These are phyloP conservation scores for Margaritifera margaritifera DNA, from an alignment of 2,888 invertebrate species.

Conservation along the genomic window DNA sequence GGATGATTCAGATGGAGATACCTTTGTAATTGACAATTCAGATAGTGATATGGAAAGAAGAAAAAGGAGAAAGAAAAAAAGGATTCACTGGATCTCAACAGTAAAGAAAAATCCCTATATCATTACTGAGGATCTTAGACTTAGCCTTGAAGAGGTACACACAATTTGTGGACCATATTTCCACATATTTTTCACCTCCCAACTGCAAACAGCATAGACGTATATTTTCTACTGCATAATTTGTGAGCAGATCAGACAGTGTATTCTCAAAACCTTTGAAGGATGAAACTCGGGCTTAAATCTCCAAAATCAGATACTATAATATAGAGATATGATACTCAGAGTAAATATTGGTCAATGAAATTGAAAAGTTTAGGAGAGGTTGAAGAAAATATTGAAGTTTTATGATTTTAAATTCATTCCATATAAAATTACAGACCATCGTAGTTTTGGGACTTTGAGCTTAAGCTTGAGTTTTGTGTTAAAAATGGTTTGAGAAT, in stretches of 20 bases:
- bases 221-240: not conserved
- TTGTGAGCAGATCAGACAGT: too few relatives aligned
- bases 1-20: constrained; percentile 40
- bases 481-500: too few relatives aligned
- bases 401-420: too few relatives aligned
- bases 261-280: too few relatives aligned
- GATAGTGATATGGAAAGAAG: constrained; percentile 38
- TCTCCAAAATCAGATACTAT: not conserved
- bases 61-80: constrained; percentile 13
- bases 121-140: constrained; percentile 48
- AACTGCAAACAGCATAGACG: not conserved
- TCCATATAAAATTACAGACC: too few relatives aligned
- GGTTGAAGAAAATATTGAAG: too few relatives aligned
- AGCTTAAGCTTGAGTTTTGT: too few relatives aligned
- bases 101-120: constrained; percentile 55
- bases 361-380: too few relatives aligned
- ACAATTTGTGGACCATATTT: not conserved
- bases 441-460: too few relatives aligned
- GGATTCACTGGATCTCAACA: constrained; percentile 47
- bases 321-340: too few relatives aligned
- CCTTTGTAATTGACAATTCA: constrained; percentile 50
- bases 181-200: not conserved
- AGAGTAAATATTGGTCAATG: too few relatives aligned
- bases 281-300: not conserved
- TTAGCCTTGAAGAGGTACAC: constrained; percentile 60